Conservation (phyloP, 2,113 vertebrate species). For the Gasterosteus nipponicus region DNA sequence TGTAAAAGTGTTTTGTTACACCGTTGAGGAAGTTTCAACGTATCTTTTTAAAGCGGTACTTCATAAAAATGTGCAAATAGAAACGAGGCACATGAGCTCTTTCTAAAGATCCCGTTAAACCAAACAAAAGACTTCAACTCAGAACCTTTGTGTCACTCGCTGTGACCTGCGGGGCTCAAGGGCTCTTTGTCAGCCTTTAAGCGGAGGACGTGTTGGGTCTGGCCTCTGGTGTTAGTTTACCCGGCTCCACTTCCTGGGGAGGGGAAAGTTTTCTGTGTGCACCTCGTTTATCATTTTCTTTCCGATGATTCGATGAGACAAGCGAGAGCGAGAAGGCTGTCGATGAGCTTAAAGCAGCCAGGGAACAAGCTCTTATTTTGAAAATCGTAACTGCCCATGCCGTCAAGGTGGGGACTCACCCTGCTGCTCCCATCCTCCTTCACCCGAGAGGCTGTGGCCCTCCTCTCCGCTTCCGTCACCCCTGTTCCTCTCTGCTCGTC, state of each 20-base stretch:
- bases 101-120: too few species aligned
- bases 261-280: neutral
- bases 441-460: neutral
- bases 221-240: constrained; percentile 47
- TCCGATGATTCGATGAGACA: neutral
- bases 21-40: too few species aligned
- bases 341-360: neutral
- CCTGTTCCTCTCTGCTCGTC: constrained; percentile 23
- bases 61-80: too few species aligned
- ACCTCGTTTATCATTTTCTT: neutral
- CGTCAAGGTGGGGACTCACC: neutral
- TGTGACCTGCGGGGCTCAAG: too few species aligned
- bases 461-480: constrained; percentile 38
- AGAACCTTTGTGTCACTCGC: too few species aligned
- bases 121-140: too few species aligned
- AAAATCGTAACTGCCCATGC: neutral
- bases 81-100: too few species aligned
- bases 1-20: too few species aligned
- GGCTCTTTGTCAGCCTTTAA: constrained; percentile 11
- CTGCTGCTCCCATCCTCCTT: neutral
- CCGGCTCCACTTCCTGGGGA: constrained; percentile 2
- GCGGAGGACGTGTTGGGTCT: constrained; percentile 14
- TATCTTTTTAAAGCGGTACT: too few species aligned
- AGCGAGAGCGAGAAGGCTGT: neutral
- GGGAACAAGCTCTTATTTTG: constrained; percentile 6